Evolutionary conservation across 2,113 vertebrate species (phyloP).

Genomic region (Rhinoderma darwinii): DNA sequence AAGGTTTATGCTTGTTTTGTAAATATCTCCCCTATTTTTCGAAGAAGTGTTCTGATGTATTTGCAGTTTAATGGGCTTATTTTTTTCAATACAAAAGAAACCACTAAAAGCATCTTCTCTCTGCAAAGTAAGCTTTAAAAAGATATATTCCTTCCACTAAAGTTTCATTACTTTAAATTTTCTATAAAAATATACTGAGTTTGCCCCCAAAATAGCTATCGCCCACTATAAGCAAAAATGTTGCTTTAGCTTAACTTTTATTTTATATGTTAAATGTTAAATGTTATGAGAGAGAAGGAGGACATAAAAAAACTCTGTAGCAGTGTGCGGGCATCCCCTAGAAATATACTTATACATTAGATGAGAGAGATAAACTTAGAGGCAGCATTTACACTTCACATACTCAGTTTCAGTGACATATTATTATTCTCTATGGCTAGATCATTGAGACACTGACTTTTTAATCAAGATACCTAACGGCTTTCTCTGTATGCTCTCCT

Average conservation of each 20-base stretch:
- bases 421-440: constrained; percentile 49
- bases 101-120: constrained; percentile 13
- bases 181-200: constrained; percentile 1
- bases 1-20: constrained; percentile 3
- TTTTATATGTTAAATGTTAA: constrained; percentile 18
- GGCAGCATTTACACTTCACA: constrained; percentile 16
- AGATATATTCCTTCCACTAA: constrained; percentile 23
- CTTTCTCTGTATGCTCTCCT: constrained; percentile 32
- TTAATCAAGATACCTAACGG: constrained; percentile 49
- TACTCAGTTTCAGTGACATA: constrained; percentile 22
- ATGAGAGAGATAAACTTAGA: constrained; percentile 7
- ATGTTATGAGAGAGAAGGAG: constrained; percentile 13
- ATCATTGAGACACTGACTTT: constrained; percentile 41
- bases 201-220: not conserved
- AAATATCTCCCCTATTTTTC: constrained; percentile 2
- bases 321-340: not conserved
- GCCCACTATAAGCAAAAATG: constrained; percentile 15
- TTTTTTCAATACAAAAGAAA: constrained; percentile 23
- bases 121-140: constrained; percentile 40
- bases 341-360: constrained; percentile 13
- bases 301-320: not conserved
- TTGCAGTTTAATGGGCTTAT: constrained; percentile 42
- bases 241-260: constrained; percentile 4
- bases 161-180: constrained; percentile 14
- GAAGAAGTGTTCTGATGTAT: constrained; percentile 7